These are phyloP conservation scores for Platichthys flesus DNA, from an alignment of 2,113 vertebrate species.

Conservation along the genomic window DNA sequence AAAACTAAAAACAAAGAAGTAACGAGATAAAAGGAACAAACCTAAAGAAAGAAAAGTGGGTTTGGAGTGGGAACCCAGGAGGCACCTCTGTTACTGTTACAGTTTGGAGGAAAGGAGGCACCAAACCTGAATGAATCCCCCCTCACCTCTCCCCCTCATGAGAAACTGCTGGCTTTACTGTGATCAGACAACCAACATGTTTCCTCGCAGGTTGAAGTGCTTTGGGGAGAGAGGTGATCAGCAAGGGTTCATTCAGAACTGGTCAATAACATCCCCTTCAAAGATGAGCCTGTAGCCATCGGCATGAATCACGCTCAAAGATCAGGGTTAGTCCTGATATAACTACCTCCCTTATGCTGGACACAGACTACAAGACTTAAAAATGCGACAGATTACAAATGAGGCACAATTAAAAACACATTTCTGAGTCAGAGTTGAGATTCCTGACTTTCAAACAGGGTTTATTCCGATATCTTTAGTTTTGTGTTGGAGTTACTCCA, in stretches of 20 bases:
- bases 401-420: conserved; percentile 31
- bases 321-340: conserved; percentile 49
- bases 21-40: conserved; percentile 91
- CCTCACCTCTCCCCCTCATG: conserved; percentile 33
- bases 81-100: conserved; percentile 85
- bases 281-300: conserved; percentile 46
- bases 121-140: conserved; percentile 48
- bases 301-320: conserved; percentile 32
- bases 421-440: conserved; percentile 33
- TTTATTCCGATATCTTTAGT: conserved; percentile 10
- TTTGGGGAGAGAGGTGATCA: conserved; percentile 37
- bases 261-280: conserved; percentile 36
- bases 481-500: conserved; percentile 47
- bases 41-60: conserved; percentile 84
- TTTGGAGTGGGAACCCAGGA: conserved; percentile 88
- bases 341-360: conserved; percentile 62
- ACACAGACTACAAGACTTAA: conserved; percentile 66
- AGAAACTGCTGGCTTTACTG: conserved; percentile 18
- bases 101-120: conserved; percentile 56
- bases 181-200: conserved; percentile 28
- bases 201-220: conserved; percentile 15
- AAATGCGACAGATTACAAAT: conserved; percentile 16
- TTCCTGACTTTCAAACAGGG: conserved; percentile 33
- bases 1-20: conserved; percentile 85
- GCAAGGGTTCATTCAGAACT: conserved; percentile 50